Evolutionary conservation across 2,888 invertebrate genomes (phyloP).

Genomic region (Epistrophe eligans): DNA sequence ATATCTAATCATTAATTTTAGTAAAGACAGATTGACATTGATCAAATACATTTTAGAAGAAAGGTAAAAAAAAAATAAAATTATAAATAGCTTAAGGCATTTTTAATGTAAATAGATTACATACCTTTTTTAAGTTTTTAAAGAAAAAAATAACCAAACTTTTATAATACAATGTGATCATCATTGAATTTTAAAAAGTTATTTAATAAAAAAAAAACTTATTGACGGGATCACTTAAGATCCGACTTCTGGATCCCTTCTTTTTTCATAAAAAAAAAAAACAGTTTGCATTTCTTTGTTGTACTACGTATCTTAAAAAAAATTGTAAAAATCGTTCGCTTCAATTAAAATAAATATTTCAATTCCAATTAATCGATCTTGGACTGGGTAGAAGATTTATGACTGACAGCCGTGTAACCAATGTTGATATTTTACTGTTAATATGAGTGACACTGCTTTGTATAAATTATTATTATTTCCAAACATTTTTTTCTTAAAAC

Average conservation of each 20-base stretch:
- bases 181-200: too few relatives aligned
- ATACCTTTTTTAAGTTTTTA: not conserved
- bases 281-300: not conserved
- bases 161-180: not conserved
- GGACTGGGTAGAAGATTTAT: not conserved
- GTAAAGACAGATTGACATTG: not conserved
- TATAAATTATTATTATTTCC: not conserved
- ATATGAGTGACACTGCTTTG: not conserved
- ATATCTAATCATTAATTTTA: not conserved
- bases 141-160: not conserved
- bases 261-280: not conserved
- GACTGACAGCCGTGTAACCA: not conserved
- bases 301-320: not conserved
- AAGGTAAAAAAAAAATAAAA: not conserved
- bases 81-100: not conserved
- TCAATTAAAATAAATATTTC: not conserved
- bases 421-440: not conserved
- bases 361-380: constrained; percentile 2
- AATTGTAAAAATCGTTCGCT: not conserved
- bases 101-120: not conserved
- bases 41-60: constrained; percentile 7
- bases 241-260: not conserved
- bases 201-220: not conserved
- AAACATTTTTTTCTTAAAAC: not conserved
- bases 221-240: too few relatives aligned